A percentile compares a stretch with the other conserved stretches of the same genome.
phyloP scores from a whole-genome alignment of 2,888 invertebrate species.

The Melieria crassipennis region DNA sequence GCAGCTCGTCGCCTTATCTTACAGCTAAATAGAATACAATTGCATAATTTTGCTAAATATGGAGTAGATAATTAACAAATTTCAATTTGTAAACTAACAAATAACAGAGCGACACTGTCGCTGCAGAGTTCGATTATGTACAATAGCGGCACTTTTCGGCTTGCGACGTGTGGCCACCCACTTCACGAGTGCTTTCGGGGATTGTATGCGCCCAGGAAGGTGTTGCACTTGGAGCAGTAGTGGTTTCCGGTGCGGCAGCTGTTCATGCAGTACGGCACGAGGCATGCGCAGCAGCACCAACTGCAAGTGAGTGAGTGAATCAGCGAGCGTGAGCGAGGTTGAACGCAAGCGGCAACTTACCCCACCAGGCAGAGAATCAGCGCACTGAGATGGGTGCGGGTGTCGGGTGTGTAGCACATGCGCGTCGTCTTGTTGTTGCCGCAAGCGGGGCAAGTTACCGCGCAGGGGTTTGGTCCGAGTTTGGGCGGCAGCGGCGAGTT shows the following conservation, averaged over 20 bases:
- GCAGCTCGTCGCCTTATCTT: too few species aligned
- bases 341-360: slow-evolving; percentile 44
- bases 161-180: too few species aligned
- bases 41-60: too few species aligned
- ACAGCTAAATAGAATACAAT: too few species aligned
- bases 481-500: slow-evolving; percentile 37
- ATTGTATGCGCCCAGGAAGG: slow-evolving; percentile 58
- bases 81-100: too few species aligned
- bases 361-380: slow-evolving; percentile 58
- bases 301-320: slow-evolving; percentile 41
- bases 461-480: slow-evolving; percentile 59
- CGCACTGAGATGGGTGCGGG: slow-evolving; percentile 59
- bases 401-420: slow-evolving; percentile 59
- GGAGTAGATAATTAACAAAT: too few species aligned
- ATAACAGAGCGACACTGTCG: too few species aligned
- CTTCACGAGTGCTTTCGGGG: slow-evolving; percentile 40
- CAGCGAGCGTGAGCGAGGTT: too few species aligned
- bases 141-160: too few species aligned
- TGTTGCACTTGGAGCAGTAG: slow-evolving; percentile 61
- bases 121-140: too few species aligned
- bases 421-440: slow-evolving; percentile 57
- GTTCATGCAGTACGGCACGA: slow-evolving; percentile 63
- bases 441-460: slow-evolving; percentile 58
- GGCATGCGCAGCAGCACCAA: slow-evolving; percentile 64
- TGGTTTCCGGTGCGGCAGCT: slow-evolving; percentile 64